Evolutionary conservation across 2,888 invertebrate genomes (phyloP).

Genomic region (Euplexia lucipara): DNA sequence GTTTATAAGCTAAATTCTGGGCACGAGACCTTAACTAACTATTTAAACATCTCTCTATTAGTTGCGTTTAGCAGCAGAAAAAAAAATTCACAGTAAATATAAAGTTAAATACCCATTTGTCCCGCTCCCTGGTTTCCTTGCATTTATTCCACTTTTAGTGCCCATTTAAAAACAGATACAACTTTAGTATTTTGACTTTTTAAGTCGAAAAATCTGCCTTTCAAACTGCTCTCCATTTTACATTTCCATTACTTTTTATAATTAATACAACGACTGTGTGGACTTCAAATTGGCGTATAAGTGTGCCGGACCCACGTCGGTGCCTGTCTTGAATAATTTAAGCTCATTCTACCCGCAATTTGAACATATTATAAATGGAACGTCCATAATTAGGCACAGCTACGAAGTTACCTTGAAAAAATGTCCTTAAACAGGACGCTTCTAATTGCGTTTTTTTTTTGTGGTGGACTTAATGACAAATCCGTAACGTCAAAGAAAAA

Average conservation of each 20-base stretch:
- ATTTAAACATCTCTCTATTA: too few relatives aligned
- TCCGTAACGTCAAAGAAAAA: not conserved
- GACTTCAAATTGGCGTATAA: constrained; percentile 62
- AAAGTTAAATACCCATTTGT: not conserved
- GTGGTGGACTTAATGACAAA: too few relatives aligned
- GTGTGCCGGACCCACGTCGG: constrained; percentile 47
- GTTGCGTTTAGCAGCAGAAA: not conserved
- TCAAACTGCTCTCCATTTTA: constrained; percentile 24
- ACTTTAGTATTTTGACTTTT: constrained; percentile 6
- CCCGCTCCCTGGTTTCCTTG: not conserved
- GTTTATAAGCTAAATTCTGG: too few relatives aligned
- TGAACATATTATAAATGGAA: constrained; percentile 78
- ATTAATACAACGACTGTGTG: constrained; percentile 49
- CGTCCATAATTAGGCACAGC: constrained; percentile 62
- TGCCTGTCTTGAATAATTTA: constrained; percentile 73
- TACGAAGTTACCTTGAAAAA: constrained; percentile 34
- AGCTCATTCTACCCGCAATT: constrained; percentile 68
- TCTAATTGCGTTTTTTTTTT: constrained; percentile 27
- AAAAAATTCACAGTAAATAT: not conserved
- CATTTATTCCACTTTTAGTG: not conserved
- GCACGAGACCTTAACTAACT: too few relatives aligned
- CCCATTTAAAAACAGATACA: constrained; percentile 14
- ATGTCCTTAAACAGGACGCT: constrained; percentile 9
- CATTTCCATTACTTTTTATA: constrained; percentile 53
- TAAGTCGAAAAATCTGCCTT: constrained; percentile 18